A percentile compares a stretch with the other conserved stretches of the same genome.
These are phyloP conservation scores for Misgurnus mizolepis DNA, from an alignment of 2,113 vertebrate genomes.

Conservation along the genomic window DNA sequence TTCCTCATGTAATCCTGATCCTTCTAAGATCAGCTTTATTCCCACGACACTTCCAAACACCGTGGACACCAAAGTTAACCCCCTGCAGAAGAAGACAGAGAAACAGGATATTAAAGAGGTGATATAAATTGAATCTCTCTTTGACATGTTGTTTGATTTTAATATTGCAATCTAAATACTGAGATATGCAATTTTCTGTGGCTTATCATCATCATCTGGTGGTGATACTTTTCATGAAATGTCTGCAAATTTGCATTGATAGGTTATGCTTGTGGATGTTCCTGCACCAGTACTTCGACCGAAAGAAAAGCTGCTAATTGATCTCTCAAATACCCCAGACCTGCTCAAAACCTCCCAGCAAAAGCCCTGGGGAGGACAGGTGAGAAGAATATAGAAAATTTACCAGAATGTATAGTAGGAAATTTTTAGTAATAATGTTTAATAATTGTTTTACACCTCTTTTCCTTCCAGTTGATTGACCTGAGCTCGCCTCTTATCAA, in stretches of 20 bases:
- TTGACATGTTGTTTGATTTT: background rate
- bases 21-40: slow-evolving; percentile 13
- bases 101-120: slow-evolving; percentile 59
- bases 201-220: background rate
- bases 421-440: background rate
- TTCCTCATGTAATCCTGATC: background rate
- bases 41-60: slow-evolving; percentile 31
- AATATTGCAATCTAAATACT: background rate
- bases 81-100: slow-evolving; percentile 23
- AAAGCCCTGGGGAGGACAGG: slow-evolving; percentile 63
- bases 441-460: background rate
- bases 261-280: slow-evolving; percentile 75
- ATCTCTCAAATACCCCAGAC: slow-evolving; percentile 76
- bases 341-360: slow-evolving; percentile 61
- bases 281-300: slow-evolving; percentile 62
- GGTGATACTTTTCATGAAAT: background rate
- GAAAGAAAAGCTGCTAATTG: slow-evolving; percentile 75
- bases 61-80: slow-evolving; percentile 38
- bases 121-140: background rate
- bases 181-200: no score
- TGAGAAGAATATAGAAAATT: slow-evolving; percentile 26
- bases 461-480: slow-evolving; percentile 71
- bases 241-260: background rate
- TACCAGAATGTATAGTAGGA: no score
- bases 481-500: slow-evolving; percentile 78